Evolutionary conservation across 2,797 vertebrate species (phyloP).

Genomic region (Cheirogaleus major): DNA sequence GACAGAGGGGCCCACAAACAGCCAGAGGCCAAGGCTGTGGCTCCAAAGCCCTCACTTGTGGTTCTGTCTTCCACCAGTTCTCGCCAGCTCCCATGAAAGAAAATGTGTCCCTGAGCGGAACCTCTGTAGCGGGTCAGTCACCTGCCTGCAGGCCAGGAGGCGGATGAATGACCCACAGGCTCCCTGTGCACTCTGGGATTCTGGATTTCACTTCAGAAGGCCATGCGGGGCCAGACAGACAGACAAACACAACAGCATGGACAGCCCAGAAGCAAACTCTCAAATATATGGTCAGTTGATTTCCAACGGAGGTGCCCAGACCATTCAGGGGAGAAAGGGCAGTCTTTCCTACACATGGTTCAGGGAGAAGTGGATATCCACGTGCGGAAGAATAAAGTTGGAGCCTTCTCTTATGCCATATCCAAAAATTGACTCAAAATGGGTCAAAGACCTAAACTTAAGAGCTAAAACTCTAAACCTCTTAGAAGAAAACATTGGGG

Average conservation of each 20-base stretch:
- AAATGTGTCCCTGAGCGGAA: not conserved
- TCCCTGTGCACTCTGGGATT: not conserved
- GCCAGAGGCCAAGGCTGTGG: not conserved
- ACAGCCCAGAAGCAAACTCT: not conserved
- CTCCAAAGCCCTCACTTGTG: not conserved
- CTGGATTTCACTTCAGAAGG: not conserved
- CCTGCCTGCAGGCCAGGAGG: not conserved
- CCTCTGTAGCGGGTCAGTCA: not conserved
- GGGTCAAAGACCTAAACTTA: not conserved
- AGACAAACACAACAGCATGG: not conserved
- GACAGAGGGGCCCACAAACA: not conserved
- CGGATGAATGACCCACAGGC: fast-evolving
- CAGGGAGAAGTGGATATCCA: not conserved
- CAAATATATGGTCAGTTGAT: fast-evolving
- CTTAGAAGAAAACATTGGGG: not conserved
- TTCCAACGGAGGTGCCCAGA: not conserved
- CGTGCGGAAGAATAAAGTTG: not conserved
- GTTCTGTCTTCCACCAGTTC: not conserved
- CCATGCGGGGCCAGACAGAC: not conserved
- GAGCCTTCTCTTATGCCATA: not conserved
- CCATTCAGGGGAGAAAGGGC: not conserved
- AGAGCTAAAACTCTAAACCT: not conserved
- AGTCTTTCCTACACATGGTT: not conserved
- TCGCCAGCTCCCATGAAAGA: not conserved
- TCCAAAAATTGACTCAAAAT: not conserved